Conservation (phyloP, 2,888 invertebrate genomes). For the Cecidostiba fungosa region DNA sequence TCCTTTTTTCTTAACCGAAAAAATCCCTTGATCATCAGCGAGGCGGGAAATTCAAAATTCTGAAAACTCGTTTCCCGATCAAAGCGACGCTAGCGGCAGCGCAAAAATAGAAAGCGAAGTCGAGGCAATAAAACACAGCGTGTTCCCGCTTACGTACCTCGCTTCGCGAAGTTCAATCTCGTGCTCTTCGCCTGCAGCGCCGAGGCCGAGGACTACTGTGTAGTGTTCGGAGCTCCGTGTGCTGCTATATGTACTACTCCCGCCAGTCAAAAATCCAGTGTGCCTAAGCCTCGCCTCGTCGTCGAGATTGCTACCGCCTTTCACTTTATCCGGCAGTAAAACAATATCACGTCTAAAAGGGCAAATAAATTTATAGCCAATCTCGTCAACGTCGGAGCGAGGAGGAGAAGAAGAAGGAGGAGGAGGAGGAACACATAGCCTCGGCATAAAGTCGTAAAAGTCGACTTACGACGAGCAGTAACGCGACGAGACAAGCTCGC, state of each 20-base stretch:
- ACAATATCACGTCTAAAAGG: conserved; percentile 75
- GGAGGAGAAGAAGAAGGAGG: conserved; percentile 29
- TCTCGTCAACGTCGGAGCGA: conserved; percentile 72
- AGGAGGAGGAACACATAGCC: conserved; percentile 42
- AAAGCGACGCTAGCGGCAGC: neutral
- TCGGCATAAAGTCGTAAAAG: conserved; percentile 77
- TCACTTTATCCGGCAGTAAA: conserved; percentile 74
- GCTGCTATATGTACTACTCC: neutral
- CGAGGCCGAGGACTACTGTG: no score
- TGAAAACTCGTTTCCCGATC: neutral
- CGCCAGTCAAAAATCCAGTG: conserved; percentile 43
- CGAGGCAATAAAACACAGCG: neutral
- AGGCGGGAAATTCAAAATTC: neutral
- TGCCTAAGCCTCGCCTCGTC: neutral
- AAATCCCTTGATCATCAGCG: neutral
- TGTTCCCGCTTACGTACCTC: neutral
- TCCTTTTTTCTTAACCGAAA: neutral
- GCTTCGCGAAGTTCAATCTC: conserved; percentile 15
- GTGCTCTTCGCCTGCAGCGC: neutral
- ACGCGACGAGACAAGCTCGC: conserved; percentile 64
- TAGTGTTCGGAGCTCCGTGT: neutral
- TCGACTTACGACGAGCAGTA: conserved; percentile 76
- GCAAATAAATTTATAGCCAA: conserved; percentile 78
- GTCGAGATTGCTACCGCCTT: conserved; percentile 44
- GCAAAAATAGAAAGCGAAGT: neutral